Evolutionary conservation across 2,888 invertebrate genomes (phyloP).

Genomic region (Laothoe populi): DNA sequence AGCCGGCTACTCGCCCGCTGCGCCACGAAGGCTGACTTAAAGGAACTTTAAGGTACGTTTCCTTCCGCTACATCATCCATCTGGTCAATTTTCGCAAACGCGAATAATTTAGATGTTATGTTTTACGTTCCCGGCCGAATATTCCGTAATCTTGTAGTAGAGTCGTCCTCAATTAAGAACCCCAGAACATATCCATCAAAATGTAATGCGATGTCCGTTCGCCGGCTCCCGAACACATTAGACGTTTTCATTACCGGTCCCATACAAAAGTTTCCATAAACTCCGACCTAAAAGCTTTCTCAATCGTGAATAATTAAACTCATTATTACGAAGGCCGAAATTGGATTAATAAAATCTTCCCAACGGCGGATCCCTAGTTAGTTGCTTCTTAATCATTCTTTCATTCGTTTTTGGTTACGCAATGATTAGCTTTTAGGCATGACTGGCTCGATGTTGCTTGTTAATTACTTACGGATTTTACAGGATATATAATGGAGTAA

Average conservation of each 20-base stretch:
- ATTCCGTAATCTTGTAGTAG: neutral
- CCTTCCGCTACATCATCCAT: too few species aligned
- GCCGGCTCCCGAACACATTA: slow-evolving; percentile 46
- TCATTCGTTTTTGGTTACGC: slow-evolving; percentile 6
- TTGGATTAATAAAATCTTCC: slow-evolving; percentile 68
- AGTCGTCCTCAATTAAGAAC: slow-evolving; percentile 47
- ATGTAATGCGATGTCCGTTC: slow-evolving; percentile 31
- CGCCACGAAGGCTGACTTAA: too few species aligned
- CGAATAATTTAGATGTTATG: neutral
- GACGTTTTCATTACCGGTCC: slow-evolving; percentile 64
- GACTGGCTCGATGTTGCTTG: slow-evolving; percentile 8
- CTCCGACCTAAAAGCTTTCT: slow-evolving; percentile 66
- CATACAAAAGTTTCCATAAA: slow-evolving; percentile 65
- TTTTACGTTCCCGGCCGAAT: neutral
- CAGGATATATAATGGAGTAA: neutral
- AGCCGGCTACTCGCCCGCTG: too few species aligned
- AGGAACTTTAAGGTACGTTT: too few species aligned
- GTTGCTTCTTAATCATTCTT: slow-evolving; percentile 45
- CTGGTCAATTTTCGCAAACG: too few species aligned
- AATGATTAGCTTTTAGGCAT: slow-evolving; percentile 12
- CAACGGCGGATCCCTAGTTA: slow-evolving; percentile 43
- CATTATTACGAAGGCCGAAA: slow-evolving; percentile 68
- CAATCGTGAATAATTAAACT: slow-evolving; percentile 75
- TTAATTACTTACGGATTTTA: neutral
- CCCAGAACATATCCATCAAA: slow-evolving; percentile 49